A percentile compares a stretch with the other conserved stretches of the same genome.
These are phyloP conservation scores for Coecobrya sp. DNA, from an alignment of 2,888 invertebrate genomes.

Conservation along the genomic window DNA sequence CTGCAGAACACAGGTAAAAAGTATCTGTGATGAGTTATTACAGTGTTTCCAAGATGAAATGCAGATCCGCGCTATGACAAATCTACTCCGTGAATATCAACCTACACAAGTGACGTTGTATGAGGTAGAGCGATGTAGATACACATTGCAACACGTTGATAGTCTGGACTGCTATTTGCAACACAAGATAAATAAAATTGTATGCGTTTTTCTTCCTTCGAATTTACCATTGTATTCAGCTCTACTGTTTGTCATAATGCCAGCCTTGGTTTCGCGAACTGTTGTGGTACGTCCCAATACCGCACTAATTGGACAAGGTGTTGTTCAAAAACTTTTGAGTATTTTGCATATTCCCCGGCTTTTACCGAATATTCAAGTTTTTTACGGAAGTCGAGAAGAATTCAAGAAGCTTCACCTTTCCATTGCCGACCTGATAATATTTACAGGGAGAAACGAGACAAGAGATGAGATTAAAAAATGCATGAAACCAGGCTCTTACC, in stretches of 20 bases:
- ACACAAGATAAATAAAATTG: background rate
- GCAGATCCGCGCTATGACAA: background rate
- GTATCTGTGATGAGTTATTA: background rate
- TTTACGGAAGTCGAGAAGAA: slow-evolving; percentile 41
- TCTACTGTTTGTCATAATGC: slow-evolving; percentile 4
- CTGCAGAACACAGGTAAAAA: background rate
- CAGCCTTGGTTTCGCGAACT: slow-evolving; percentile 6
- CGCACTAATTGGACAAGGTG: slow-evolving; percentile 23
- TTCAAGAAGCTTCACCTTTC: slow-evolving; percentile 39
- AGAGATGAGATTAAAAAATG: slow-evolving; percentile 62
- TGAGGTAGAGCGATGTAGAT: background rate
- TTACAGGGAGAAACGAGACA: slow-evolving; percentile 28
- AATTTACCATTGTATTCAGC: slow-evolving; percentile 26
- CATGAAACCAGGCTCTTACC: slow-evolving; percentile 46
- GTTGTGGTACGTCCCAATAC: background rate
- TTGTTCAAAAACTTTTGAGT: slow-evolving; percentile 4
- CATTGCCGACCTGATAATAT: slow-evolving; percentile 38
- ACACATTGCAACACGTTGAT: background rate
- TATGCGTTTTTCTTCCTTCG: slow-evolving; percentile 15
- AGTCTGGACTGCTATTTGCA: background rate
- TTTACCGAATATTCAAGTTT: slow-evolving; percentile 36
- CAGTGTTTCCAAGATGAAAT: background rate
- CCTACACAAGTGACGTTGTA: background rate
- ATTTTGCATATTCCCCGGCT: slow-evolving; percentile 28
- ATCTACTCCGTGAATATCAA: slow-evolving; percentile 6